Conservation (phyloP, 2,113 vertebrate species). For the Siniperca knerii region DNA sequence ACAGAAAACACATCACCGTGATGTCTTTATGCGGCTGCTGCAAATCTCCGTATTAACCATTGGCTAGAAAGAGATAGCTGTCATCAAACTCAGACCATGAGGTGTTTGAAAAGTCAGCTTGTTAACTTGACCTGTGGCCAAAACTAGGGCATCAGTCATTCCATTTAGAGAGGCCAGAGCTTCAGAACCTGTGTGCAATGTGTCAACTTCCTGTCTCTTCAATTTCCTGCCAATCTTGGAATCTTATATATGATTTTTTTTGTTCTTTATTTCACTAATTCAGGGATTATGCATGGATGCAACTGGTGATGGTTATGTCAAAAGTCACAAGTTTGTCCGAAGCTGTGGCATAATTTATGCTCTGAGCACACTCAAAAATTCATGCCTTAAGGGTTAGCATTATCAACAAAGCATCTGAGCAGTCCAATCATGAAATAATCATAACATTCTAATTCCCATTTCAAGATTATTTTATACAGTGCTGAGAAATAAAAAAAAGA, state of each 20-base stretch:
- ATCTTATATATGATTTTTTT: background rate
- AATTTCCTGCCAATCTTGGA: background rate
- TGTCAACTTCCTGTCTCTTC: background rate
- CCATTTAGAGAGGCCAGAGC: conserved; percentile 15
- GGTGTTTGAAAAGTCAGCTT: conserved; percentile 41
- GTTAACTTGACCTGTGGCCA: conserved; percentile 42
- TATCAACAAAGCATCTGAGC: conserved; percentile 35
- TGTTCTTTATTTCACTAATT: background rate
- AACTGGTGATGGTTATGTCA: conserved; percentile 21
- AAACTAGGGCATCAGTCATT: conserved; percentile 41
- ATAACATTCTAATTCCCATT: conserved; percentile 35
- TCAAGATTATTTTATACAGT: conserved; percentile 31
- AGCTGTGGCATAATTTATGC: conserved; percentile 21
- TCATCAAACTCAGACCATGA: conserved; percentile 25
- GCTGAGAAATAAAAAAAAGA: conserved; percentile 9
- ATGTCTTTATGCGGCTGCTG: conserved; percentile 53
- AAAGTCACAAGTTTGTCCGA: conserved; percentile 17
- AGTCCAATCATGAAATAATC: conserved; percentile 53
- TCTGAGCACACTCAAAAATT: conserved; percentile 9
- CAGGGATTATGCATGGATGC: background rate
- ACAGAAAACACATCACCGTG: conserved; percentile 61
- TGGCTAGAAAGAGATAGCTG: conserved; percentile 26
- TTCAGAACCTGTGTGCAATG: conserved; percentile 13
- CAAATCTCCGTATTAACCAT: conserved; percentile 62
- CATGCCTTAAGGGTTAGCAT: conserved; percentile 26